Evolutionary conservation across 1,140 invertebrate species (phyloP), one percentile per base, ranked within the genome.

Genomic region (Ceratina australensis): DNA sequence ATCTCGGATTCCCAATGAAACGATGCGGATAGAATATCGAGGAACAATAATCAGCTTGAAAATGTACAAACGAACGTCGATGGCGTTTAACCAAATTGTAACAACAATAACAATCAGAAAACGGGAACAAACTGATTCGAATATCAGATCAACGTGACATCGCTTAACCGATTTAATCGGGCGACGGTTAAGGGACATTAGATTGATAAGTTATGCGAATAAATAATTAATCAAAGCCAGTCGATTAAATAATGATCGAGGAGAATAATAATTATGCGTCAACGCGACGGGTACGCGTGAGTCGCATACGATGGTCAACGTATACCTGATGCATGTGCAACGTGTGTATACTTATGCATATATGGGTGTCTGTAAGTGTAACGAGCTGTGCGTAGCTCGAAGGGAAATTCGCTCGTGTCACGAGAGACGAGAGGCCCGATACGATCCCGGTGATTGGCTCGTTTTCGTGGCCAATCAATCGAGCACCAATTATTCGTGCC

Each of bases 281-380:
- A 78, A 72, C 60, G 26, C 33, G 20, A 33, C 28, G 28, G 2
- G 28, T 33, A 33, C 5, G 33, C n/a, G 24, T 65, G 49, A 63
- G 86, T 87, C 87, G 87, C 57, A 49, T 86, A 75, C 77, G 67
- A 77, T 77, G 78, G 85, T 87, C 77, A 83, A 80, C 67, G 49
- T 83, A 82, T 86, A 82, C 66, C 74, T 59, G 67, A 22, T 79
- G 22, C 65, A 50, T 77, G 50, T 54, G 1, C 59, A 71, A 26
- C 74, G n/a, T 69, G 56, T 77, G 50, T 54, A 0, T 13, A 8
- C 15, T 3, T 10, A 4, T n/a, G 20, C 22, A 16, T 28, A 1
- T 1, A 4, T 60, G 57, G 2, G 18, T 42, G 2, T 12, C 8
- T 28, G 24, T 75, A 73, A 59, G 28, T 81, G 63, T 57, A 78